A percentile compares a stretch with the other conserved stretches of the same genome.
phyloP scores from a whole-genome alignment of 2,113 vertebrate species.

The Castor canadensis region DNA sequence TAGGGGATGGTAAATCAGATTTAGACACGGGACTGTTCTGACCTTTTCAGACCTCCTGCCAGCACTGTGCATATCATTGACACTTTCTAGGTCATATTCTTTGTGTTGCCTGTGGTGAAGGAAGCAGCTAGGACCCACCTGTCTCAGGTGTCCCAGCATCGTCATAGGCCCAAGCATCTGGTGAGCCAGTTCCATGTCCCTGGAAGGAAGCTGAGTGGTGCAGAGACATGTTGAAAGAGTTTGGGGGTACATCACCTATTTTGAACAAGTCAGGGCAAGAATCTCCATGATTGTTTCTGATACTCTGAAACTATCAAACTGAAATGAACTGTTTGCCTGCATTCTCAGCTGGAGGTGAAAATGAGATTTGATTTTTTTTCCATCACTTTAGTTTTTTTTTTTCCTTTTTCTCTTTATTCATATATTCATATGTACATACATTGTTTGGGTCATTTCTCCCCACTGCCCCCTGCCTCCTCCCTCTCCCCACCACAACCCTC shows the following conservation, averaged over 20 bases:
- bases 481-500: no score
- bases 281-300: background rate
- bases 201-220: background rate
- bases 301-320: background rate
- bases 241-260: background rate
- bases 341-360: background rate
- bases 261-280: background rate
- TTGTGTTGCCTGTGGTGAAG: background rate
- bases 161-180: rapidly evolving
- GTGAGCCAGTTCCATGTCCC: background rate
- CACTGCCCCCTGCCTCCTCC: no score
- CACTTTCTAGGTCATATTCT: background rate
- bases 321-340: background rate
- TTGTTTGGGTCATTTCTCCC: no score
- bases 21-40: rapidly evolving
- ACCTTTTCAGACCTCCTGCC: background rate
- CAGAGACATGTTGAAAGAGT: background rate
- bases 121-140: background rate
- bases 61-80: no score
- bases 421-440: no score
- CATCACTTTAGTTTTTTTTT: no score
- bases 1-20: background rate
- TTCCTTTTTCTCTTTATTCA: no score
- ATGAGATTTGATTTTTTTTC: background rate
- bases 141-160: no score